These are phyloP conservation scores for Matsumurasca onukii DNA, from an alignment of 1,140 invertebrate genomes.

Conservation along the genomic window DNA sequence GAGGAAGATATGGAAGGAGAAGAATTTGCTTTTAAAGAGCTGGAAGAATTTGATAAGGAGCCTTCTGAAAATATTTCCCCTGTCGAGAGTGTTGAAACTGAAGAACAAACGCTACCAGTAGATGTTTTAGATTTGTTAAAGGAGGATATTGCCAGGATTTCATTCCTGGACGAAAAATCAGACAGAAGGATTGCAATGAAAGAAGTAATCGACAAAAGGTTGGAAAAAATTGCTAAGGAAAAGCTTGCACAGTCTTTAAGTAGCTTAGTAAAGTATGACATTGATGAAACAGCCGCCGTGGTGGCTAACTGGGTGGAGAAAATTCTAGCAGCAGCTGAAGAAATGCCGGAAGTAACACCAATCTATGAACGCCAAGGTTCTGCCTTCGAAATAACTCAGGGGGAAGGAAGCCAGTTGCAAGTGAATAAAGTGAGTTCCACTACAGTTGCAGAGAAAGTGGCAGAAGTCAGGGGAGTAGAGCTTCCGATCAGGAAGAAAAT, in stretches of 20 bases:
- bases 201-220: not conserved
- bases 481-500: not conserved
- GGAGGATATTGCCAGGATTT: not conserved
- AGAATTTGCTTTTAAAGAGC: not conserved
- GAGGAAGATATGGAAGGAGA: not conserved
- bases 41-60: not conserved
- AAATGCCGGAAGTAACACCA: not conserved
- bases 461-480: not conserved
- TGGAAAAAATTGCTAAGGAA: not conserved
- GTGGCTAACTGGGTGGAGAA: not conserved
- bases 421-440: conserved; percentile 20
- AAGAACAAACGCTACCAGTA: not conserved
- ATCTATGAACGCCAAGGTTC: not conserved
- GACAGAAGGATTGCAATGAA: not conserved
- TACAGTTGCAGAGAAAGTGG: not conserved
- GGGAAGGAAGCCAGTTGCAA: not conserved
- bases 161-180: not conserved
- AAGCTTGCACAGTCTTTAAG: not conserved
- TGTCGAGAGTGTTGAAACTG: not conserved
- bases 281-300: not conserved
- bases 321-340: not conserved
- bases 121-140: conserved; percentile 8
- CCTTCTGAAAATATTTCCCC: not conserved
- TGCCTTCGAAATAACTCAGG: not conserved
- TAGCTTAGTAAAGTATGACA: conserved; percentile 1